Base-by-base conservation (phyloP, 2,113 vertebrate genomes). In the Stegostoma tigrinum region DNA sequence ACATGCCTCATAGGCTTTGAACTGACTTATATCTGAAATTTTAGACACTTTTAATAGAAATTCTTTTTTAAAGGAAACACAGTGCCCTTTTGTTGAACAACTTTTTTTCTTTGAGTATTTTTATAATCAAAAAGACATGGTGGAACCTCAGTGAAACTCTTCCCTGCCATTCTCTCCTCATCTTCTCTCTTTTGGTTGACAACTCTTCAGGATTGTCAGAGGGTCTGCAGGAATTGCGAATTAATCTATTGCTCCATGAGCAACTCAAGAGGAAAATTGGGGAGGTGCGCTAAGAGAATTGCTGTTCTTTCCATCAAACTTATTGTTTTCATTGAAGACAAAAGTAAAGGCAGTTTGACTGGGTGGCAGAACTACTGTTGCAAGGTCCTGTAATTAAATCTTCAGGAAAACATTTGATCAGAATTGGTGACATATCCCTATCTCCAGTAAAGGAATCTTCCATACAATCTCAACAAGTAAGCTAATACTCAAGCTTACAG, bases 1-100 rank as follows among this genome's bases (percentile, higher is more conserved):
- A 23, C 68, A 52, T 95, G 67, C 67, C 38, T 95, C 17, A 45
- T 34, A 27, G 94, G 94, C 68, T 34, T 95, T 70, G 67, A 95
- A 95, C 42, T 68, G 48, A 72, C 70, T 95, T 95, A 72, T 17
- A 23, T 52, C 48, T 70, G 94, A 95, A 72, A 95, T 95, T 45
- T 75, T 95, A 95, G 67, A 95, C 67, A 95, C 68, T 68, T 45
- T 52, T 72, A 52, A 52, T 72, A 45, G 70, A 48, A 70, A 30
- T 72, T 34, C 45, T 14, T 42, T 72, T 94, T 67, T 3, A 27
- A 89, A 95, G 14, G 72, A 45, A 70, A 72, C 5, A 95, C 94
- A 95, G 68, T 48, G 24, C 42, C 94, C 68, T 72, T 48, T 95
- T 95, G 67, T 95, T 95, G 89, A 61, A 38, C 61, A 66, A n/a